These are phyloP conservation scores for Eurytoma californica DNA, from an alignment of 2,888 invertebrate genomes.

Conservation along the genomic window DNA sequence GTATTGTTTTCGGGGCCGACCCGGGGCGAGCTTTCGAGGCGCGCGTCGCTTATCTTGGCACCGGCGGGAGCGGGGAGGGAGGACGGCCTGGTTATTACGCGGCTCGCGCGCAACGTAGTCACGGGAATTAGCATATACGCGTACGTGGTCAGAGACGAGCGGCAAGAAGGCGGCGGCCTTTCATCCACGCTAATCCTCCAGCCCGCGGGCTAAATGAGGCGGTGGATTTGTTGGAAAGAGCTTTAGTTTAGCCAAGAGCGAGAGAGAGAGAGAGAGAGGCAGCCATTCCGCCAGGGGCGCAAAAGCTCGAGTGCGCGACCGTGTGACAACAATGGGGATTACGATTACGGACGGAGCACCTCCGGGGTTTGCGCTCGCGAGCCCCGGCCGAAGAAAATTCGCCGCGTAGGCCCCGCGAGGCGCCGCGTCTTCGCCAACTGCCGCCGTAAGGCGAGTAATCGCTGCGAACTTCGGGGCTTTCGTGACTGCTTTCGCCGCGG, in stretches of 20 bases:
- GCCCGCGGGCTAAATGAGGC: conserved; percentile 70
- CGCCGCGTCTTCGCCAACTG: conserved; percentile 16
- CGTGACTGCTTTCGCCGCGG: background rate
- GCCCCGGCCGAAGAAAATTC: conserved; percentile 12
- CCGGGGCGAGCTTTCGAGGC: background rate
- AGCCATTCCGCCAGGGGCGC: conserved; percentile 1
- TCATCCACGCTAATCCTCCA: conserved; percentile 67
- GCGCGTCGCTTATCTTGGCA: conserved; percentile 27
- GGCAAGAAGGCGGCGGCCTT: conserved; percentile 71
- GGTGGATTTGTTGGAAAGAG: conserved; percentile 75
- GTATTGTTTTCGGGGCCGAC: conserved; percentile 24
- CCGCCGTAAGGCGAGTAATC: conserved; percentile 24
- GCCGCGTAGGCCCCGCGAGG: background rate
- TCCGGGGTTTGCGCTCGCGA: background rate
- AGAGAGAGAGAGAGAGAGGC: background rate
- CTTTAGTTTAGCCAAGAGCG: conserved; percentile 66
- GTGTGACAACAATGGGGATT: conserved; percentile 52
- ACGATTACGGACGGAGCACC: conserved; percentile 41
- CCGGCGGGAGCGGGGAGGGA: background rate
- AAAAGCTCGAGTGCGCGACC: conserved; percentile 3
- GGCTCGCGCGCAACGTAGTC: conserved; percentile 46
- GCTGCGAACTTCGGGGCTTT: background rate
- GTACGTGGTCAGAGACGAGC: conserved; percentile 71
- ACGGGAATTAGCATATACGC: conserved; percentile 67
- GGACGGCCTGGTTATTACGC: conserved; percentile 60